Evolutionary conservation across 1,140 invertebrate species (phyloP), one percentile per base, ranked within the genome.

Genomic region (Scaptomyza graminum): DNA sequence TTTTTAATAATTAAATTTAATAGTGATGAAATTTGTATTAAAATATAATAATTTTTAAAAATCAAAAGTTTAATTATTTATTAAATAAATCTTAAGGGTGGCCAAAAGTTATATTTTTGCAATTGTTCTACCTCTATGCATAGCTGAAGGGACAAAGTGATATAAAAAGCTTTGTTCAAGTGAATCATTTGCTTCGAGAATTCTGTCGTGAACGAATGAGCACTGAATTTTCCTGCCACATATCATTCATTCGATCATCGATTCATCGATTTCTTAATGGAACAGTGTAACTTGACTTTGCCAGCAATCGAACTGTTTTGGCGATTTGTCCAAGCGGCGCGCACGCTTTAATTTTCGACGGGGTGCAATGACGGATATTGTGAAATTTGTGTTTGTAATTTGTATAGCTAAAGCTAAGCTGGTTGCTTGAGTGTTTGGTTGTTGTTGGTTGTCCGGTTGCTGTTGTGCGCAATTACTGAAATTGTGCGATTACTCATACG

Each of bases 311-410:
- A 41, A 34, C 49, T n/a, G 49, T 61, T 65, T 22, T 73, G 70
- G 63, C 74, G 60, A 85, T 85, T 85, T 85, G 81, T 85, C 82
- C 82, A 57, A 67, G 66, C 78, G 62, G 65, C 65, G 75, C 69
- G 57, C 69, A 52, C 62, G 82, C 65, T 75, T 85, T 85, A 78
- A 82, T 87, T 83, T 85, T 82, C 63, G 82, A 64, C 74, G 82
- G 78, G 84, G 82, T 82, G 81, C 81, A 81, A 87, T 87, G 81
- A 85, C 82, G 81, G 82, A 87, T 85, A 78, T 85, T 85, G 81
- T 82, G 81, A 85, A 85, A 85, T 87, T 81, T 39, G 78, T 85
- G 63, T 72, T 82, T 71, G 81, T 87, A 85, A 85, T 85, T 85
- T 85, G 81, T 87, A 81, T 68, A 52, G 76, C 72, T 68, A 34